A percentile compares a stretch with the other conserved stretches of the same genome.
Evolutionary conservation across 2,113 vertebrate genomes (phyloP).

Genomic region (Tragelaphus scriptus): DNA sequence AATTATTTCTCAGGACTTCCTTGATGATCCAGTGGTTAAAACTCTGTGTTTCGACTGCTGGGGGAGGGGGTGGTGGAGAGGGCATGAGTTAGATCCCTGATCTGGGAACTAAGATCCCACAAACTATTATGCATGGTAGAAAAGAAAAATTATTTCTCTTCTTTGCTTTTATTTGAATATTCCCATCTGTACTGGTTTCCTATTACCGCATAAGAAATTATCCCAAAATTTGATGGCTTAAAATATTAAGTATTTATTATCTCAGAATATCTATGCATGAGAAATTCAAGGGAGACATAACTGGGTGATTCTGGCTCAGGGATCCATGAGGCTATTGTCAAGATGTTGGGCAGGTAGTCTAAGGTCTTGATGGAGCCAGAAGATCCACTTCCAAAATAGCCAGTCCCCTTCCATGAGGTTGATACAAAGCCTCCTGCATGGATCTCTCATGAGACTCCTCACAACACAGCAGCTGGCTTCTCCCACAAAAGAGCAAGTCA

Average conservation of each 20-base stretch:
- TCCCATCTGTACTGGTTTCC: neutral
- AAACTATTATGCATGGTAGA: neutral
- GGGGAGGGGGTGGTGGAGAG: neutral
- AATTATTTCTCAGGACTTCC: neutral
- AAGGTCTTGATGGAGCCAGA: neutral
- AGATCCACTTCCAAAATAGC: neutral
- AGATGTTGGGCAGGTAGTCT: neutral
- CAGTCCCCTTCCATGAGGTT: neutral
- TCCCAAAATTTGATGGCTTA: neutral
- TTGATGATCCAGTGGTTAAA: neutral
- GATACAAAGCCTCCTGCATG: neutral
- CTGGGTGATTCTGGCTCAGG: neutral
- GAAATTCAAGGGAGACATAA: neutral
- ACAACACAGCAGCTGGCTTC: neutral
- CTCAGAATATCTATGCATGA: neutral
- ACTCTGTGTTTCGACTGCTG: neutral
- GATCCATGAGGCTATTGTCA: neutral
- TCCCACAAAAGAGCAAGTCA: neutral
- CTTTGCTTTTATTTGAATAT: neutral
- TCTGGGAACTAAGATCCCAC: neutral
- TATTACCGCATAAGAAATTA: neutral
- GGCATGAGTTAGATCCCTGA: neutral
- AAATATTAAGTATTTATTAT: neutral
- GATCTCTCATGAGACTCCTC: neutral
- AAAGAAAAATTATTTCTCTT: neutral